phyloP scores from a whole-genome alignment of 2,113 vertebrate species.

The Hippocampus comes region DNA sequence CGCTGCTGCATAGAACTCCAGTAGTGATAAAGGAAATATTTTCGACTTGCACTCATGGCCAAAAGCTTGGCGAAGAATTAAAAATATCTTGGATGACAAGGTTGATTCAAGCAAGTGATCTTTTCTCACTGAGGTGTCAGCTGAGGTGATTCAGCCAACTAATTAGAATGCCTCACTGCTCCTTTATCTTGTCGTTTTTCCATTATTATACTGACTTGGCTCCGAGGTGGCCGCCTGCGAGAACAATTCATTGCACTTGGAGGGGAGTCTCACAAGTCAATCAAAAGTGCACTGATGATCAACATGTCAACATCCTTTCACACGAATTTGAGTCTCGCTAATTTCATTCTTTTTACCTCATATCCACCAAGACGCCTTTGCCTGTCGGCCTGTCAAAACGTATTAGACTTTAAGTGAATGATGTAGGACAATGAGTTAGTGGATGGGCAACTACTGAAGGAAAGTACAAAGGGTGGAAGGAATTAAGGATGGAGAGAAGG shows the following conservation, averaged over 20 bases:
- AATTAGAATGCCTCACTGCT: slow-evolving; percentile 1
- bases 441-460: slow-evolving; percentile 60
- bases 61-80: not conserved
- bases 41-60: not conserved
- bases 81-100: not conserved
- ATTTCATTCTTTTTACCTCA: slow-evolving; percentile 33
- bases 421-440: slow-evolving; percentile 32
- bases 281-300: slow-evolving; percentile 26
- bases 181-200: slow-evolving; percentile 1
- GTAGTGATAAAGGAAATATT: not conserved
- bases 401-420: slow-evolving; percentile 48
- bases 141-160: slow-evolving; percentile 7
- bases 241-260: slow-evolving; percentile 5
- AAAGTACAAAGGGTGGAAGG: not conserved
- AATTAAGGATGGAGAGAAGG: slow-evolving; percentile 10
- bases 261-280: slow-evolving; percentile 24
- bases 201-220: not conserved
- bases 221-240: slow-evolving; percentile 20
- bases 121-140: not conserved
- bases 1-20: not conserved
- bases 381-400: slow-evolving; percentile 49
- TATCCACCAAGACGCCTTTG: slow-evolving; percentile 24
- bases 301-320: slow-evolving; percentile 34
- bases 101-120: not conserved
- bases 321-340: slow-evolving; percentile 18